Percentiles rank a stretch among this genome's conserved stretches.
phyloP scores from a whole-genome alignment of 2,797 vertebrate species.

The Eospalax fontanierii region DNA sequence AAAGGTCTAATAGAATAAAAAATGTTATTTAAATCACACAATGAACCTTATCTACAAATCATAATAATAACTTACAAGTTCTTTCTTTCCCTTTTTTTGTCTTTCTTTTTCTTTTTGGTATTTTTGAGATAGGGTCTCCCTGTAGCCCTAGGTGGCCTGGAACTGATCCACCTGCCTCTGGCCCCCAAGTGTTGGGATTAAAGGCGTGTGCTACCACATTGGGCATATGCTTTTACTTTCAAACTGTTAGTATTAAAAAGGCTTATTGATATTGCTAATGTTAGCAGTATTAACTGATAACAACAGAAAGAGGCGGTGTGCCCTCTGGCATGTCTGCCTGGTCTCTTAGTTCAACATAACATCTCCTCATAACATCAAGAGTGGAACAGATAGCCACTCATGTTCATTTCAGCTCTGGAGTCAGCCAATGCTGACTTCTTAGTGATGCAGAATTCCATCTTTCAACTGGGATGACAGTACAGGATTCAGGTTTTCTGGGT shows the following conservation, averaged over 20 bases:
- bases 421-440: neutral
- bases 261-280: too few relatives aligned
- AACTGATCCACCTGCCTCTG: too few relatives aligned
- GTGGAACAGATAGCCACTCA: neutral
- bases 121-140: too few relatives aligned
- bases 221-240: neutral
- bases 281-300: neutral
- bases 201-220: too few relatives aligned
- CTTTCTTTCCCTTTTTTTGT: too few relatives aligned
- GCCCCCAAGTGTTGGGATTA: too few relatives aligned
- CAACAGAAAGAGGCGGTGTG: neutral
- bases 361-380: neutral
- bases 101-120: too few relatives aligned
- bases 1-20: too few relatives aligned
- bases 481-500: neutral
- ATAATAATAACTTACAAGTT: neutral
- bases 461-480: neutral
- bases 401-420: neutral
- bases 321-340: neutral
- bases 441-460: neutral
- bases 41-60: neutral
- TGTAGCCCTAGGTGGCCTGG: too few relatives aligned
- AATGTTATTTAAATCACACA: neutral
- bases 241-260: neutral
- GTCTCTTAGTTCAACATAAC: rapidly evolving